Percentiles rank a stretch among this genome's conserved stretches.
These are phyloP conservation scores for Actias luna DNA, from an alignment of 2,888 invertebrate genomes.

Conservation along the genomic window DNA sequence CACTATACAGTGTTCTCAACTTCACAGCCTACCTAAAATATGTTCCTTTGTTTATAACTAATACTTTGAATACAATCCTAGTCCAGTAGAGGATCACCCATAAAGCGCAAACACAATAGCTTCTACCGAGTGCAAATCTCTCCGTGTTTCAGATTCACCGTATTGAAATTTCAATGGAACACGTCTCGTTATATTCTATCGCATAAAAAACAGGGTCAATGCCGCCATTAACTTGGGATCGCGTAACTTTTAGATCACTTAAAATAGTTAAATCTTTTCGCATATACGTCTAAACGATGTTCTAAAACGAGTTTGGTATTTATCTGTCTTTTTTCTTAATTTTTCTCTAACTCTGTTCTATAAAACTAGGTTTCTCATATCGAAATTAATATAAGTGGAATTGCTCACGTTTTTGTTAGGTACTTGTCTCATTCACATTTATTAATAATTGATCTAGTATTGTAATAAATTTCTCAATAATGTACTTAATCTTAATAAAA, in stretches of 20 bases:
- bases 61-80: neutral
- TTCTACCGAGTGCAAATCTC: neutral
- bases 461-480: no score
- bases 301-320: no score
- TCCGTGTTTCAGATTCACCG: conserved; percentile 2
- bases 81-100: neutral
- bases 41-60: neutral
- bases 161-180: conserved; percentile 6
- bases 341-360: no score
- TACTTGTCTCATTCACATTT: no score
- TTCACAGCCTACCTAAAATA: neutral
- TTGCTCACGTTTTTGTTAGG: no score
- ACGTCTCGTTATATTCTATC: conserved; percentile 12
- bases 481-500: no score
- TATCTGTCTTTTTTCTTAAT: no score
- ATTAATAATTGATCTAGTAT: no score
- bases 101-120: neutral
- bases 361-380: no score
- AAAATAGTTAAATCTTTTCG: conserved; percentile 4
- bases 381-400: no score
- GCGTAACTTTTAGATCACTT: conserved; percentile 6
- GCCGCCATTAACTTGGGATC: conserved; percentile 10
- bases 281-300: neutral
- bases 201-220: conserved; percentile 10
- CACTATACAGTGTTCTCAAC: neutral